A percentile compares a stretch with the other conserved stretches of the same genome.
These are phyloP conservation scores for Phalacrocorax pelagicus DNA, from an alignment of 2,113 vertebrate species.

Conservation along the genomic window DNA sequence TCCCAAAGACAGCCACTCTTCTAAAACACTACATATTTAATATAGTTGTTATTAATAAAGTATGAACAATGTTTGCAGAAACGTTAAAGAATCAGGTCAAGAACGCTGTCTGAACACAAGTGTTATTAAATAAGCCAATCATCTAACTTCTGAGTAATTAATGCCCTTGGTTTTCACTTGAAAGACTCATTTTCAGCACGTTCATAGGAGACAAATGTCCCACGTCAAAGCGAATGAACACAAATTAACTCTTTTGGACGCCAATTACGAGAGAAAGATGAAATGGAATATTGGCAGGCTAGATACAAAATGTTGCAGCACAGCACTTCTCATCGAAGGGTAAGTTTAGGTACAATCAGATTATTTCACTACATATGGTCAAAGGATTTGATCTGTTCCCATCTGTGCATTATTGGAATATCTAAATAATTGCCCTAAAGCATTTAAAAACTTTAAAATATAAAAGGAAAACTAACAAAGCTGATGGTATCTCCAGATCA, in stretches of 20 bases:
- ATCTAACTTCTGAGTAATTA: conserved; percentile 9
- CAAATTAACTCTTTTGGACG: not conserved
- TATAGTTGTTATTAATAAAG: conserved; percentile 29
- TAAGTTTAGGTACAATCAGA: not conserved
- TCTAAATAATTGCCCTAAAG: not conserved
- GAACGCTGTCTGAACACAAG: not conserved
- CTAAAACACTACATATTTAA: not conserved
- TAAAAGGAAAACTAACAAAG: not conserved
- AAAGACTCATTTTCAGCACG: not conserved
- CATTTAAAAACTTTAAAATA: not conserved
- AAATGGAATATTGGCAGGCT: not conserved
- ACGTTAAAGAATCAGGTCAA: conserved; percentile 43
- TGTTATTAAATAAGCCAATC: conserved; percentile 36
- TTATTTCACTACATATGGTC: not conserved
- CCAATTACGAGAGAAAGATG: not conserved
- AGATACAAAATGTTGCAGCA: not conserved
- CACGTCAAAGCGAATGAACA: not conserved
- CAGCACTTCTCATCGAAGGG: not conserved
- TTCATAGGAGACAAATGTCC: not conserved
- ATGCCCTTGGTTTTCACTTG: conserved; percentile 14
- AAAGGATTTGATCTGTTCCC: not conserved
- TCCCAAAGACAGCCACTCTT: conserved; percentile 23
- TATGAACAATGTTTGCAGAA: conserved; percentile 18
- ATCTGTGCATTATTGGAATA: not conserved
- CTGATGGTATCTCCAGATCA: not conserved